A percentile compares a stretch with the other conserved stretches of the same genome.
phyloP scores from a whole-genome alignment of 2,113 vertebrate genomes.

The Chlamydotis undulata region DNA sequence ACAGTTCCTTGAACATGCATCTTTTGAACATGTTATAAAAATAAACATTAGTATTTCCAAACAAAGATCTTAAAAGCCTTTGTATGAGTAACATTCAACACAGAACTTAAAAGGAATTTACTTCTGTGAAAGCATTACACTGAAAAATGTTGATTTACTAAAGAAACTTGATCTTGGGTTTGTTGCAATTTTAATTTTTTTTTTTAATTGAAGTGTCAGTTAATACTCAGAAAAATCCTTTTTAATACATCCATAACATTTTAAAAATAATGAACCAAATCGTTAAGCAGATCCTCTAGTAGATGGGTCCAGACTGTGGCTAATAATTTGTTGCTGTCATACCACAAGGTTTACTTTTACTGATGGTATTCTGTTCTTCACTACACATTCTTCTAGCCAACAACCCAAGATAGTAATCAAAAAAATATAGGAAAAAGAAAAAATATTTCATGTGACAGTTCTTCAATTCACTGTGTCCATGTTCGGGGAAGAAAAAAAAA shows the following conservation, averaged over 20 bases:
- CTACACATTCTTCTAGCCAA: neutral
- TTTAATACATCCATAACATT: neutral
- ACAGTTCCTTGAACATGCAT: neutral
- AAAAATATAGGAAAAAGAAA: neutral
- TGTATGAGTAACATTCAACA: neutral
- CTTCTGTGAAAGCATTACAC: neutral
- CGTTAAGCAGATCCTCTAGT: neutral
- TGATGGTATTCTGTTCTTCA: neutral
- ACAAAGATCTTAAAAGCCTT: neutral
- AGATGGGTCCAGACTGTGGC: neutral
- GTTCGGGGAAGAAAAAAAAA: neutral
- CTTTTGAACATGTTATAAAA: neutral
- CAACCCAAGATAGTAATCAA: neutral
- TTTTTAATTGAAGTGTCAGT: neutral
- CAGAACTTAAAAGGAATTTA: neutral
- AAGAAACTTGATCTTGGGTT: neutral
- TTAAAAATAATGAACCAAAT: neutral
- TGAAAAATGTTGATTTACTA: neutral
- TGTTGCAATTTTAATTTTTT: neutral
- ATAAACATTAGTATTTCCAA: neutral
- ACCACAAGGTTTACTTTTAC: neutral
- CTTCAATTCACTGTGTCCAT: neutral
- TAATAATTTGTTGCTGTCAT: neutral
- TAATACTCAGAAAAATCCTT: neutral
- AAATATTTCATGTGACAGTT: neutral